These are phyloP conservation scores for Sitophilus oryzae DNA, from an alignment of 1,140 invertebrate species.

Conservation along the genomic window DNA sequence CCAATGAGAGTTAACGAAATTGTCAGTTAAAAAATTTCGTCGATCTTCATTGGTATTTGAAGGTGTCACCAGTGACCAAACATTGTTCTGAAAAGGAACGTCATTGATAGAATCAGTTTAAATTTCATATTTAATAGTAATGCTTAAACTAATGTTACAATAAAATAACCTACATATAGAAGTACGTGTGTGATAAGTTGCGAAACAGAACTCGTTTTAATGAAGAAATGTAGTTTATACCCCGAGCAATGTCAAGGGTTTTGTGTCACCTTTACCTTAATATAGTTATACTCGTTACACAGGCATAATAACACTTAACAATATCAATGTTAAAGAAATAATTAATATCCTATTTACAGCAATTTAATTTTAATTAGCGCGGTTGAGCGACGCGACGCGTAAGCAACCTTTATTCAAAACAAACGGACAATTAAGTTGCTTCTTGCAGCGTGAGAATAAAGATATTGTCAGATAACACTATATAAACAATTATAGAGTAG, in stretches of 20 bases:
- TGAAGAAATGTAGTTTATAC: too few species aligned
- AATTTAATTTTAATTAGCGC: constrained; percentile 22
- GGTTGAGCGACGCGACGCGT: background rate
- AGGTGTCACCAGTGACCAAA: too few species aligned
- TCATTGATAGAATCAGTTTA: too few species aligned
- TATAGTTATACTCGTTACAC: background rate
- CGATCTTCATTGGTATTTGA: too few species aligned
- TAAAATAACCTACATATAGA: too few species aligned
- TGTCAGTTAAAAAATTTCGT: too few species aligned
- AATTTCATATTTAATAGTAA: too few species aligned
- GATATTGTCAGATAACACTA: constrained; percentile 7
- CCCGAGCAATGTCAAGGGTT: background rate
- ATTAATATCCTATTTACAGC: constrained; percentile 18
- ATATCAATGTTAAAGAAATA: constrained; percentile 16
- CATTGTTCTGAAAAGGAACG: too few species aligned
- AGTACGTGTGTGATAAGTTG: too few species aligned
- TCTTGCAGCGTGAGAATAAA: constrained; percentile 17
- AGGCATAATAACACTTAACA: constrained; percentile 9
- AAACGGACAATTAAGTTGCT: constrained; percentile 15
- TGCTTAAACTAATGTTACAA: too few species aligned
- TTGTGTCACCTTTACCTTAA: constrained; percentile 1
- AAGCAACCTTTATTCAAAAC: constrained; percentile 14
- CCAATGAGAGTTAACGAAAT: too few species aligned
- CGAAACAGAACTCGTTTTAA: too few species aligned
- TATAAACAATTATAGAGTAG: background rate